Evolutionary conservation across 2,888 invertebrate genomes (phyloP).

Genomic region (Melinaea marsaeus): DNA sequence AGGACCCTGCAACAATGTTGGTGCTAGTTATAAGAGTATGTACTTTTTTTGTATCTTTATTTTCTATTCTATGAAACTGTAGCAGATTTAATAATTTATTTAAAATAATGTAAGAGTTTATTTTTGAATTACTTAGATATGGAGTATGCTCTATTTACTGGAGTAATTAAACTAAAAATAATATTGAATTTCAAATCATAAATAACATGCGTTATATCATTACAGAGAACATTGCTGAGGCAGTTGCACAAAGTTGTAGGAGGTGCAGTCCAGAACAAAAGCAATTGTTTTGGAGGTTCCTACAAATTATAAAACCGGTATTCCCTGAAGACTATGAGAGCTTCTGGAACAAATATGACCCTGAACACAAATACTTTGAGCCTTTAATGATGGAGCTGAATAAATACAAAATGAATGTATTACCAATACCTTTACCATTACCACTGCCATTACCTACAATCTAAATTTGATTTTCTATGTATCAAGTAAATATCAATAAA

Average conservation of each 20-base stretch:
- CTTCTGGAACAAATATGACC: constrained; percentile 1
- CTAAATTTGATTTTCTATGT: too few relatives aligned
- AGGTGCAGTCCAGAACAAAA: constrained; percentile 3
- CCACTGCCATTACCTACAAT: neutral
- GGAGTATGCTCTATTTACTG: too few relatives aligned
- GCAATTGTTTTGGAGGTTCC: constrained; percentile 2
- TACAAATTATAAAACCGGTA: constrained; percentile 36
- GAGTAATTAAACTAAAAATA: too few relatives aligned
- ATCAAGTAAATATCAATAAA: too few relatives aligned
- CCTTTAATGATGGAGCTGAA: neutral
- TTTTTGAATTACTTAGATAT: too few relatives aligned
- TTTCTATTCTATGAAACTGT: neutral
- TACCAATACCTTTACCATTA: neutral
- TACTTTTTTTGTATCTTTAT: neutral
- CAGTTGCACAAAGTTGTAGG: neutral
- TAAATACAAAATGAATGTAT: neutral
- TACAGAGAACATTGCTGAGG: constrained; percentile 7
- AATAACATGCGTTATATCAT: constrained; percentile 18
- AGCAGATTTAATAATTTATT: neutral
- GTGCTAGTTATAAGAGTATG: neutral
- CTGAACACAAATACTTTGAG: neutral
- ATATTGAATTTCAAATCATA: too few relatives aligned
- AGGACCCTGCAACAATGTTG: neutral
- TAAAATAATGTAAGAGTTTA: too few relatives aligned
- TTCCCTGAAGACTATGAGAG: neutral